Evolutionary conservation across 2,888 invertebrate species (phyloP), one percentile per base, ranked within the genome.

Genomic region (Drosophila demipolita): DNA sequence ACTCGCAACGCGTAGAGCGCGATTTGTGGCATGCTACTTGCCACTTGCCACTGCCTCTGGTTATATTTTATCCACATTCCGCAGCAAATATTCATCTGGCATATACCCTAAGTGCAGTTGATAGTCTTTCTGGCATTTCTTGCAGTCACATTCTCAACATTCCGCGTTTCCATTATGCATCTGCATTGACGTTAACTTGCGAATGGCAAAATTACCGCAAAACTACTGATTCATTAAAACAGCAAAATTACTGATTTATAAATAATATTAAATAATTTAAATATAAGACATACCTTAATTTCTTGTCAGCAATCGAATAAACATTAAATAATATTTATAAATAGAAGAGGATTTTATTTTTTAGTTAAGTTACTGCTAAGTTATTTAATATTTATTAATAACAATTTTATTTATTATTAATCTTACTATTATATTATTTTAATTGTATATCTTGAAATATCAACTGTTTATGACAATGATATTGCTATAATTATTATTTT

Each of bases 41-140:
- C 45, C 20, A 49, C n/a, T 23, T 38, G 38, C 66, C 38, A 48
- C 49, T 57, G 63, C 63, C 71, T 66, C 53, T 50, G 70, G 57
- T 54, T 58, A 42, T 65, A 45, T 32, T 32, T 62, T 48, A 67
- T 55, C 4, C 45, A 53, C 38, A 35, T 53, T 53, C n/a, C 17
- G 38, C 17, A 36, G 20, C 33, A 63, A 42, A 66, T 66, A 66
- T 53, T 11, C 17, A 29, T 9, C 11, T 9, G 8, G 32, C 0
- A 26, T 1, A 66, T 66, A 45, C 59, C 53, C 59, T 45, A 54
- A 40, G 17, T 11, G 1, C n/a, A 40, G 40, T 2, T 2, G 11
- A 40, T 2, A 40, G n/a, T 11, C 9, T 3, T 38, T 38, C 38
- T 17, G 17, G 20, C 42, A 45, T 15, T 23, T 23, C 45, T 8